Conservation (phyloP, 2,113 vertebrate species). For the Sinocyclocheilus maitianheensis region DNA sequence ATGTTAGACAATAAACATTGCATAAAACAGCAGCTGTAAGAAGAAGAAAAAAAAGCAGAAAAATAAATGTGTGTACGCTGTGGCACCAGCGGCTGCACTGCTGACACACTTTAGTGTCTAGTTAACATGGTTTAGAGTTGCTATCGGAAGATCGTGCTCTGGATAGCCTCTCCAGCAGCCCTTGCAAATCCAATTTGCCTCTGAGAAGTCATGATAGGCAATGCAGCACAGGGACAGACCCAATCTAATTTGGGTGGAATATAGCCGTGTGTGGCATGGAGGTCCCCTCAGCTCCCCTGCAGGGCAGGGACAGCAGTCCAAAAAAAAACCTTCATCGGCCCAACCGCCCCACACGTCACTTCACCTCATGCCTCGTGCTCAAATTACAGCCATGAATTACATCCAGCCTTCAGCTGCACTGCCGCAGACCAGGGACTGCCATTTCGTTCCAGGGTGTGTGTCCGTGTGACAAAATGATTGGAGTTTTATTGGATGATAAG, state of each 20-base stretch:
- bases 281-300: constrained; percentile 42
- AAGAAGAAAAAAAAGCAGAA: not conserved
- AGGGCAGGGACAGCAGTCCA: constrained; percentile 15
- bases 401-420: constrained; percentile 29
- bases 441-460: constrained; percentile 45
- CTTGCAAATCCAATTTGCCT: constrained; percentile 87
- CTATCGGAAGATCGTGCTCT: constrained; percentile 65
- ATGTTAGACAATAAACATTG: not conserved
- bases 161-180: constrained; percentile 74
- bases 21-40: not conserved
- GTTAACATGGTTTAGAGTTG: constrained; percentile 70
- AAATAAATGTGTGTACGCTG: constrained; percentile 6
- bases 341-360: constrained; percentile 4
- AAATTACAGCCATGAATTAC: constrained; percentile 57
- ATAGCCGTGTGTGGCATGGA: constrained; percentile 86
- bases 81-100: constrained; percentile 51
- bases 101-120: constrained; percentile 66
- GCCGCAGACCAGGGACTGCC: constrained; percentile 13
- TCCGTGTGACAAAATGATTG: constrained; percentile 47
- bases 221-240: constrained; percentile 85
- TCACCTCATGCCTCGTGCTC: constrained; percentile 14
- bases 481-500: constrained; percentile 51
- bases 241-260: constrained; percentile 98
- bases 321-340: not conserved
- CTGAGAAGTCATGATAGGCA: constrained; percentile 94